A percentile compares a stretch with the other conserved stretches of the same genome.
phyloP scores from a whole-genome alignment of 2,113 vertebrate genomes.

The Pagrus major region DNA sequence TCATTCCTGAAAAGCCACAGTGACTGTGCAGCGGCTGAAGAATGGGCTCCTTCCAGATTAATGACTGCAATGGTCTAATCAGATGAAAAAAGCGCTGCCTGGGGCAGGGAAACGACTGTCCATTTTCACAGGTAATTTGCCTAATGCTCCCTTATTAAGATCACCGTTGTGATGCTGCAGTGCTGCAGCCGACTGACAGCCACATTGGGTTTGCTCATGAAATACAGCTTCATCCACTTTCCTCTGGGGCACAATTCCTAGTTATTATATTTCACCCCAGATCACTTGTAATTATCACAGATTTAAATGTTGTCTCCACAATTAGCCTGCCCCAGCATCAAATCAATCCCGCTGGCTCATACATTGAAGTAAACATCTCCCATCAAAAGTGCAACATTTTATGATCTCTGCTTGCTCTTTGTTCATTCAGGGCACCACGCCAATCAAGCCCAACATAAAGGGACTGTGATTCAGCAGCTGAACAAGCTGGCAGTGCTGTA shows the following conservation, averaged over 20 bases:
- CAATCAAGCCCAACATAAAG: conserved; percentile 42
- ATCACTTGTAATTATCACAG: conserved; percentile 69
- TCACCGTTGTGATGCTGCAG: conserved; percentile 46
- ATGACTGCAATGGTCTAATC: conserved; percentile 58
- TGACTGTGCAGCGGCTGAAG: conserved; percentile 15
- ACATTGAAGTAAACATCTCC: conserved; percentile 42
- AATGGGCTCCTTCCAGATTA: conserved; percentile 55
- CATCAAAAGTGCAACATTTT: background rate
- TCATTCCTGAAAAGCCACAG: conserved; percentile 33
- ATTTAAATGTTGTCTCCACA: conserved; percentile 64
- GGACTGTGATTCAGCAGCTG: conserved; percentile 23
- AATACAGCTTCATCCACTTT: conserved; percentile 61
- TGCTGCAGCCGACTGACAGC: conserved; percentile 17
- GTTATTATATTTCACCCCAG: conserved; percentile 57
- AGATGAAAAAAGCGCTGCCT: conserved; percentile 51
- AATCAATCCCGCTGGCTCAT: conserved; percentile 34
- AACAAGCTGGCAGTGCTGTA: conserved; percentile 14
- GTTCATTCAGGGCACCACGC: background rate
- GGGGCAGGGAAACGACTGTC: conserved; percentile 61
- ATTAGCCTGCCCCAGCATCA: conserved; percentile 50
- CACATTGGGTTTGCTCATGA: conserved; percentile 50
- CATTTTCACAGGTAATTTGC: conserved; percentile 82
- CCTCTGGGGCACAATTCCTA: conserved; percentile 46
- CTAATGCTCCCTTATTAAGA: conserved; percentile 79
- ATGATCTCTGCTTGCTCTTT: conserved; percentile 29